phyloP scores from a whole-genome alignment of 2,888 invertebrate genomes.

The Drosophila infuscata region DNA sequence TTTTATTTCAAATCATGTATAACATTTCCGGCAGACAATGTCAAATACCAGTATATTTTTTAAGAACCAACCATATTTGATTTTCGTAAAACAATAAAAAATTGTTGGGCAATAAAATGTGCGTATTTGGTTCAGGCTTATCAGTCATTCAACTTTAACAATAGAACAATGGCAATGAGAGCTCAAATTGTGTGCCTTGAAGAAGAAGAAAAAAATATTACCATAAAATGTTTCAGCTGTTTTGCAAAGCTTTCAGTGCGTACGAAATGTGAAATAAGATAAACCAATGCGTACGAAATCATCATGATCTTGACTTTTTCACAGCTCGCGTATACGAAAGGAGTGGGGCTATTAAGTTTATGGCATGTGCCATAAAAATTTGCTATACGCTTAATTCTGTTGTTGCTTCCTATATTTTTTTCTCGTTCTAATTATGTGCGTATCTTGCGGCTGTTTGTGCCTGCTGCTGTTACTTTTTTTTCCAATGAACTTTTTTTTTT shows the following conservation, averaged over 20 bases:
- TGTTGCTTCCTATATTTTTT: constrained; percentile 23
- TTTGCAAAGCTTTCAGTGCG: constrained; percentile 45
- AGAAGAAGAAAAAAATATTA: constrained; percentile 34
- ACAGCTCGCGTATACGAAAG: constrained; percentile 18
- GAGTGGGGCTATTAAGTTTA: constrained; percentile 59
- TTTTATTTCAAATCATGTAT: constrained; percentile 8
- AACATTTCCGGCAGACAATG: constrained; percentile 54
- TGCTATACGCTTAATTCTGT: constrained; percentile 17
- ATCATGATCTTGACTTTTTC: constrained; percentile 64
- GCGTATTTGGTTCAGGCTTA: constrained; percentile 52
- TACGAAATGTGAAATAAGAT: constrained; percentile 30
- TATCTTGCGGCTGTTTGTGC: constrained; percentile 41
- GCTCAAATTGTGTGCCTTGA: constrained; percentile 25
- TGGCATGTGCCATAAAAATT: constrained; percentile 63
- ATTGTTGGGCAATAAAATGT: constrained; percentile 26
- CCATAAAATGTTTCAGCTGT: constrained; percentile 72
- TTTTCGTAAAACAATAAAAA: background rate
- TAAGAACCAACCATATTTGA: background rate
- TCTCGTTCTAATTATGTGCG: constrained; percentile 52
- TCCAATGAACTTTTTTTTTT: constrained; percentile 33
- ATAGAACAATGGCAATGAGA: constrained; percentile 39
- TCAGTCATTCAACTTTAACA: constrained; percentile 76
- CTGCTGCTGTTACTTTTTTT: constrained; percentile 26
- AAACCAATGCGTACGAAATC: constrained; percentile 30
- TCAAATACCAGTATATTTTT: constrained; percentile 13